Evolutionary conservation across 2,888 invertebrate genomes (phyloP).

Genomic region (Ferrisia virgata): DNA sequence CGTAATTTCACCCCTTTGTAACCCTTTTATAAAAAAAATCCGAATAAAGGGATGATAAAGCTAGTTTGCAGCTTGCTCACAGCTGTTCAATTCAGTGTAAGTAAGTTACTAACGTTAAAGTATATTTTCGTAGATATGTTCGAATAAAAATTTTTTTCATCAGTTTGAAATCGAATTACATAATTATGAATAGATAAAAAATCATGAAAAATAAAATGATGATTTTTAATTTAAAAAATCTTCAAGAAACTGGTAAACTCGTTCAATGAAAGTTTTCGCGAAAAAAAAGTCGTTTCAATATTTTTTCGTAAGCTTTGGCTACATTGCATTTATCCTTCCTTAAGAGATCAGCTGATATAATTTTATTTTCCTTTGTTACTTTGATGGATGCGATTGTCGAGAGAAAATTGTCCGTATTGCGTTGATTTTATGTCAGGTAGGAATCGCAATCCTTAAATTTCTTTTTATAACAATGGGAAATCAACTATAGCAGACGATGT

Average conservation of each 20-base stretch:
- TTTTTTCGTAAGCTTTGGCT: background rate
- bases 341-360: background rate
- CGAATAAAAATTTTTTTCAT: too few relatives aligned
- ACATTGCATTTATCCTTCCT: background rate
- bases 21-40: background rate
- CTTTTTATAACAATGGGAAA: background rate
- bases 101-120: background rate
- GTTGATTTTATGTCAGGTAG: background rate
- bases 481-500: background rate
- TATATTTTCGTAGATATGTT: background rate
- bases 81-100: background rate
- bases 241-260: background rate
- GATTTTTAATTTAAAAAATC: background rate
- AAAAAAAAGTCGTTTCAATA: background rate
- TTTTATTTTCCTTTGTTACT: conserved; percentile 16
- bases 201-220: background rate
- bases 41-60: background rate
- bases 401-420: background rate
- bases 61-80: background rate
- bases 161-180: background rate
- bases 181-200: background rate
- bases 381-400: background rate
- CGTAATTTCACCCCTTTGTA: background rate
- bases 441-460: background rate
- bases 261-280: background rate